Conservation (phyloP, 2,888 invertebrate species). For the Drosophila incognita region DNA sequence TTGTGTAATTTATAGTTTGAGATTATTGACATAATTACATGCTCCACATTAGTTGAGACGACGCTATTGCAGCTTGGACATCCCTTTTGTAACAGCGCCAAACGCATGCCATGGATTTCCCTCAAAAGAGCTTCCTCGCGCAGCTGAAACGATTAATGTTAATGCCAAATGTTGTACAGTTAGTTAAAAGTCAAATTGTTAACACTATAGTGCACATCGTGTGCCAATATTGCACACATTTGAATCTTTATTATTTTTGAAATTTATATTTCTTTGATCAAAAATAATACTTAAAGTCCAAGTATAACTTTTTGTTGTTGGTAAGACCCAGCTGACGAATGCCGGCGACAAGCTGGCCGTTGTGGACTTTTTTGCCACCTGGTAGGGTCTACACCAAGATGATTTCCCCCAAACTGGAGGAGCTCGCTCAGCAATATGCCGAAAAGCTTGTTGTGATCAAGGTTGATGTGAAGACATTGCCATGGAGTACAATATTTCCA, state of each 20-base stretch:
- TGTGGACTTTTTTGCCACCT: slow-evolving; percentile 95
- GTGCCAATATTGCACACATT: neutral
- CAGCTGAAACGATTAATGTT: slow-evolving; percentile 86
- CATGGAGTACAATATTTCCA: slow-evolving; percentile 90
- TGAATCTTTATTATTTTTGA: neutral
- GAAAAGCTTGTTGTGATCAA: slow-evolving; percentile 87
- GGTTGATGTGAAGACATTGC: slow-evolving; percentile 89
- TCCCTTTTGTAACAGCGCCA: slow-evolving; percentile 88
- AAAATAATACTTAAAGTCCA: neutral
- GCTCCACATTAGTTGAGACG: slow-evolving; percentile 84
- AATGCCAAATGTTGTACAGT: neutral
- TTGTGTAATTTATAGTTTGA: slow-evolving; percentile 2
- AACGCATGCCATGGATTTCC: slow-evolving; percentile 91
- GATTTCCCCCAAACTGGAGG: slow-evolving; percentile 93
- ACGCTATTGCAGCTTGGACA: slow-evolving; percentile 88
- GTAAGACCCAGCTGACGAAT: slow-evolving; percentile 88
- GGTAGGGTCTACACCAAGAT: slow-evolving; percentile 94
- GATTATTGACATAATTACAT: slow-evolving; percentile 80
- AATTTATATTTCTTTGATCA: neutral
- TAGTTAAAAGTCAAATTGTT: neutral
- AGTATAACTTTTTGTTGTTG: neutral
- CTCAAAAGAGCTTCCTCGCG: slow-evolving; percentile 91
- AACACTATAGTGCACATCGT: neutral
- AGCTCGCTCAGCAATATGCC: slow-evolving; percentile 87
- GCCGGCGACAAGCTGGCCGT: slow-evolving; percentile 93